Evolutionary conservation across 2,888 invertebrate genomes (phyloP), one percentile per base, ranked within the genome.

Genomic region (Harmothoe impar): DNA sequence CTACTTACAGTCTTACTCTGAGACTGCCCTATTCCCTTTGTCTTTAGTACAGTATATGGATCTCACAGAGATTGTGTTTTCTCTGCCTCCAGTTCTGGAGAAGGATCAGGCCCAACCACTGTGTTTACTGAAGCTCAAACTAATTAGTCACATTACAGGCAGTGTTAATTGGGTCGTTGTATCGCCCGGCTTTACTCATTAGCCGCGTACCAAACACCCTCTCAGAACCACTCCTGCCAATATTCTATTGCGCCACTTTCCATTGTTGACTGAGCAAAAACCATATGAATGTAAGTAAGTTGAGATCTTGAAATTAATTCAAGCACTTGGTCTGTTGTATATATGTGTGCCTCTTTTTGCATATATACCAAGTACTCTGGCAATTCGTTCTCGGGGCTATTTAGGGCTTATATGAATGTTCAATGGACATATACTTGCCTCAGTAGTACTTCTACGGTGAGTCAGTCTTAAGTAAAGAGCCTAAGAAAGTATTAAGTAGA

Each of bases 111-210:
- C 62, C 62, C 31, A 77, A 5, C n/a, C 29, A 29, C 54, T 20
- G 54, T 86, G 86, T 86, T 86, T 52, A 54, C 86, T 33, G 54
- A 86, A 54, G 86, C 86, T 52, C 10, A 29, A 54, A 86, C 86
- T 86, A 86, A 86, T 86, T 86, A 86, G 86, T 52, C 86, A 86
- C 52, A 86, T 86, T 86, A 86, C 29, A 29, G 31, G 20, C 31
- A 29, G 31, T 20, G 20, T 29, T 86, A 86, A 86, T 86, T 86
- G 56, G 86, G 54, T 54, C 29, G 54, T 56, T 86, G 86, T 86
- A 54, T 43, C 43, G 52, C 52, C 52, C 29, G 33, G 54, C 25
- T 56, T 52, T 52, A 29, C 86, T 86, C 86, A 86, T 86, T 86
- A 86, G 86, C 52, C 17, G 33, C 52, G 17, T 52, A 52, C 54